phyloP scores from a whole-genome alignment of 2,113 vertebrate genomes.

The Apaloderma vittatum region DNA sequence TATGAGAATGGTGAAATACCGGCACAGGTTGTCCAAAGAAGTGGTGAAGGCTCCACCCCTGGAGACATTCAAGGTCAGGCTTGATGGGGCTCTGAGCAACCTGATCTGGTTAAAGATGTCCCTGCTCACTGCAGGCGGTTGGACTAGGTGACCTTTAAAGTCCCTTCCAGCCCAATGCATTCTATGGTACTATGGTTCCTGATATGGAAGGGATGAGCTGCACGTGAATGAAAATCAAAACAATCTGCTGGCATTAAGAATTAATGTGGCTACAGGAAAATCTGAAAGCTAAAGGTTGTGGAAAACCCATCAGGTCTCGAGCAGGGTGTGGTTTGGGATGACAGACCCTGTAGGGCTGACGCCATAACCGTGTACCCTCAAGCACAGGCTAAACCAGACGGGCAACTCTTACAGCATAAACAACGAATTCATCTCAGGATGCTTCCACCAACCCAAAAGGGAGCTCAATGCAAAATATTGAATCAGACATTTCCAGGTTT shows the following conservation, averaged over 20 bases:
- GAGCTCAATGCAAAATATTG: neutral
- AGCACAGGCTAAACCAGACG: neutral
- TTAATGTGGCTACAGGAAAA: neutral
- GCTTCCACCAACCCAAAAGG: neutral
- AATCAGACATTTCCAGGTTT: neutral
- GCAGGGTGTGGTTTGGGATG: neutral
- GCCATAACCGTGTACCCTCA: fast-evolving
- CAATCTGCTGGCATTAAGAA: neutral
- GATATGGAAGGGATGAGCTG: neutral
- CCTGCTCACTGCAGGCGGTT: no score
- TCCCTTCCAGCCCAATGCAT: no score
- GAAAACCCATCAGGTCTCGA: neutral
- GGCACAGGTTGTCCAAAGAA: no score
- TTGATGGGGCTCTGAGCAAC: no score
- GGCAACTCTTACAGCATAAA: neutral
- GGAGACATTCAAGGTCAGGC: no score
- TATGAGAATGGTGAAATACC: no score
- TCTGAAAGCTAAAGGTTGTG: neutral
- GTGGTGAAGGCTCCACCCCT: no score
- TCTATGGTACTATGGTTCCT: no score
- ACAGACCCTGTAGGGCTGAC: neutral
- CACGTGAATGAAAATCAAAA: neutral
- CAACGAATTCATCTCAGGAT: neutral
- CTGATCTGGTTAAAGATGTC: no score
- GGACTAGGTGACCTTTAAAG: neutral